Evolutionary conservation across 2,888 invertebrate species (phyloP), one percentile per base, ranked within the genome.

Genomic region (Ditylenchus weischeri): DNA sequence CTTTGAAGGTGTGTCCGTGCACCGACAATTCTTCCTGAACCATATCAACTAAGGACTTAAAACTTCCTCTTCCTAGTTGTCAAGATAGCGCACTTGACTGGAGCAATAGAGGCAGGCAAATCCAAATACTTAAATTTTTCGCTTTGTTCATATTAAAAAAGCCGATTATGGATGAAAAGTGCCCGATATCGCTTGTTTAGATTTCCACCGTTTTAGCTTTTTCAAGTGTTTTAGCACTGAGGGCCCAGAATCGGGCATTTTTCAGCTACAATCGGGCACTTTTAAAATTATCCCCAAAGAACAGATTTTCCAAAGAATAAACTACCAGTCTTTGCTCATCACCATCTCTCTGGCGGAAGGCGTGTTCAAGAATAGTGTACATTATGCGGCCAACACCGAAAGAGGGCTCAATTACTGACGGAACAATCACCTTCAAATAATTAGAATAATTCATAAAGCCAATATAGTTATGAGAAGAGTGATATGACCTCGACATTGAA

Each of bases 381-480:
- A 99, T 90, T 67, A 99, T 90, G 70, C 98, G 88, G 0, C 98
- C 98, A 81, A 99, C 89, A 79, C 94, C 98, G 86, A 98, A 99
- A 0, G 98, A 98, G 4, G 98, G 98, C 84, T 99, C 98, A 81
- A 99, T 92, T 4, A 99, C 98, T 83, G 91, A 94, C 0, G 98
- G 98, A 70, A 90, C 90, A 66, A 95, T 90, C 86, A 96, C 95
- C 43, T 43, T 13, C 3, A 43, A 43, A 43, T 43, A 43, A 43
- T 43, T 15, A 43, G 43, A 10, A 43, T 6, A 43, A 10, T 43
- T 43, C 2, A 10, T 6, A 10, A 43, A 43, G 43, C 43, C 43
- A 29, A 29, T 29, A 29, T 29, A 29, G 29, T 43, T 6, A 10
- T 43, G 15, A 43, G 43, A 43, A 15, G 43, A 43, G 11, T 43